phyloP scores from a whole-genome alignment of 2,113 vertebrate species.

The Perca flavescens region DNA sequence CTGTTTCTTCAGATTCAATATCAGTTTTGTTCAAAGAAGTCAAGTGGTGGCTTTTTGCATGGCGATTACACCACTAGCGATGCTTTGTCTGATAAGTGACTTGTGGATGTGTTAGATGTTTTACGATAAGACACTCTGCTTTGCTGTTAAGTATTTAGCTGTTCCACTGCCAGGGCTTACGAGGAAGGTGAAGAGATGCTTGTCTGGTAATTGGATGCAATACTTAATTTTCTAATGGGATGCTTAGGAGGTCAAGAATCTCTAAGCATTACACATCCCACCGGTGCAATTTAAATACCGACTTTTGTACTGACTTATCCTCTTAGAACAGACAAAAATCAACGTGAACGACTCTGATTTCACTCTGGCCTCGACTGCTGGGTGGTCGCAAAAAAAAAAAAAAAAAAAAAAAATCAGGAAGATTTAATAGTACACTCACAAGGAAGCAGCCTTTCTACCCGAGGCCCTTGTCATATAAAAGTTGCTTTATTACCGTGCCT shows the following conservation, averaged over 20 bases:
- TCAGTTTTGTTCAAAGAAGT: conserved; percentile 41
- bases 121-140: conserved; percentile 42
- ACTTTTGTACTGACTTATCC: conserved; percentile 30
- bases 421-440: conserved; percentile 8
- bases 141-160: conserved; percentile 60
- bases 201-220: conserved; percentile 75
- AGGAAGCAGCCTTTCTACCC: conserved; percentile 11
- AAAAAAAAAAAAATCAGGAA: neutral
- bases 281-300: conserved; percentile 38
- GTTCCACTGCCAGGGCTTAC: conserved; percentile 50
- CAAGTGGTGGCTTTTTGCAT: conserved; percentile 34
- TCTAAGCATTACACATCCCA: conserved; percentile 42
- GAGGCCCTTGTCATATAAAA: conserved; percentile 45
- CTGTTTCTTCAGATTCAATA: conserved; percentile 3
- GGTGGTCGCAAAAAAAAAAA: conserved; percentile 1
- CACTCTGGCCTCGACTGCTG: neutral
- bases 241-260: conserved; percentile 72
- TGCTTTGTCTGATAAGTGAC: conserved; percentile 21
- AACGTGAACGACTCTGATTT: neutral
- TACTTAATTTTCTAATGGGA: conserved; percentile 73
- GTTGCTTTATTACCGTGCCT: conserved; percentile 29
- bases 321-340: conserved; percentile 22
- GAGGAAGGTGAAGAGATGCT: conserved; percentile 70
- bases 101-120: conserved; percentile 51
- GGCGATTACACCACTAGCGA: conserved; percentile 35